phyloP scores from a whole-genome alignment of 1,140 invertebrate species.

The Microplitis mediator region DNA sequence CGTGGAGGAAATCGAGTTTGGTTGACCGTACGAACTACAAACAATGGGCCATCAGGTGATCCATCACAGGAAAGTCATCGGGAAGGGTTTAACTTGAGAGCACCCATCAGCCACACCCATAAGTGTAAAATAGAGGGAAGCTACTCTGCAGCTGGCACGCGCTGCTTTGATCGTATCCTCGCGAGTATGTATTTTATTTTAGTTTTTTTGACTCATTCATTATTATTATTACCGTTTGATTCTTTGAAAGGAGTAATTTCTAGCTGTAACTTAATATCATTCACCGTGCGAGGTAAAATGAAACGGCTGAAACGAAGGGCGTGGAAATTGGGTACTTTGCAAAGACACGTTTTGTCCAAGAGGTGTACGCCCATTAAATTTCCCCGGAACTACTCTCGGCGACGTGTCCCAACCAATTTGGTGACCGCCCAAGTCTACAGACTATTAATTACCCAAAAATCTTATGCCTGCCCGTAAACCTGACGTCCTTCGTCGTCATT shows the following conservation, averaged over 20 bases:
- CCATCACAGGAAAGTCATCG: constrained; percentile 45
- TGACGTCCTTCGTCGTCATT: no score
- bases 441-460: constrained; percentile 37
- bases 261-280: constrained; percentile 8
- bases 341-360: neutral
- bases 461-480: neutral
- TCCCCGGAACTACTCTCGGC: neutral
- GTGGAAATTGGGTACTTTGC: constrained; percentile 2
- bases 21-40: constrained; percentile 39
- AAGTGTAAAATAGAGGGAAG: constrained; percentile 29
- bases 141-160: constrained; percentile 46
- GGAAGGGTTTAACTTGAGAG: constrained; percentile 40
- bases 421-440: constrained; percentile 21
- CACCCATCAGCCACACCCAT: constrained; percentile 21
- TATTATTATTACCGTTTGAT: neutral
- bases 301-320: neutral
- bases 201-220: no score
- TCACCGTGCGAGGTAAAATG: neutral
- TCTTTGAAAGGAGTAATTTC: constrained; percentile 13
- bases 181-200: neutral
- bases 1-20: constrained; percentile 7
- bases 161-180: constrained; percentile 33
- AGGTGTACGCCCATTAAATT: constrained; percentile 16
- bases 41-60: constrained; percentile 49
- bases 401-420: constrained; percentile 28